Evolutionary conservation across 1,140 invertebrate genomes (phyloP).

Genomic region (Neocloeon triangulifer): DNA sequence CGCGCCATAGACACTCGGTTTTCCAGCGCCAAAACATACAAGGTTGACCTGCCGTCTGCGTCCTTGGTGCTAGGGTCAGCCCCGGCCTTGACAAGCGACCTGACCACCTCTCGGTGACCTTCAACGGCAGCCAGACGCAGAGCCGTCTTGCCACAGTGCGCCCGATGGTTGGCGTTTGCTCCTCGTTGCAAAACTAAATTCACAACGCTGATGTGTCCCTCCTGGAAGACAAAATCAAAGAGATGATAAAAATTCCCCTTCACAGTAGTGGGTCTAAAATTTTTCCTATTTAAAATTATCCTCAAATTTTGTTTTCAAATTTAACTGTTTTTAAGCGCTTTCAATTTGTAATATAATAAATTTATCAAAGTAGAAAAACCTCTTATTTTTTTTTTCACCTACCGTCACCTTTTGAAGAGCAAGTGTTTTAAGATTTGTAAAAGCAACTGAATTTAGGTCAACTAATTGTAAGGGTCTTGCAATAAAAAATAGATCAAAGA

Average conservation of each 20-base stretch:
- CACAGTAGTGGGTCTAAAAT: too few species aligned
- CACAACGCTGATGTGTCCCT: conserved; percentile 55
- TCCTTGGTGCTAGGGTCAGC: conserved; percentile 80
- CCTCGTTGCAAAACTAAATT: conserved; percentile 44
- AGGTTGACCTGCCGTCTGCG: conserved; percentile 73
- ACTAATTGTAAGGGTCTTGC: too few species aligned
- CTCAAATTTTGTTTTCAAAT: too few species aligned
- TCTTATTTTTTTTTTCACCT: too few species aligned
- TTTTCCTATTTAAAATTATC: too few species aligned
- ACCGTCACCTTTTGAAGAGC: too few species aligned
- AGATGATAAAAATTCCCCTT: not conserved
- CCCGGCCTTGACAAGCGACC: conserved; percentile 42
- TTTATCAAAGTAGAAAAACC: too few species aligned
- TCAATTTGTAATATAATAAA: too few species aligned
- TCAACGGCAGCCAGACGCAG: conserved; percentile 68
- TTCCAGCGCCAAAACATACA: conserved; percentile 80
- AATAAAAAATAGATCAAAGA: too few species aligned
- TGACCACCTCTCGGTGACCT: conserved; percentile 64
- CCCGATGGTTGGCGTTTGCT: conserved; percentile 66
- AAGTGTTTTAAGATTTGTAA: too few species aligned
- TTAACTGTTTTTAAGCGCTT: too few species aligned
- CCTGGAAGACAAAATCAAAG: conserved; percentile 22
- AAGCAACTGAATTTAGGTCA: too few species aligned
- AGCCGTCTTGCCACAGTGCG: conserved; percentile 85
- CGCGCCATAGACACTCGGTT: conserved; percentile 67